Evolutionary conservation across 2,113 vertebrate species (phyloP).

Genomic region (Potamarius usumacintae): DNA sequence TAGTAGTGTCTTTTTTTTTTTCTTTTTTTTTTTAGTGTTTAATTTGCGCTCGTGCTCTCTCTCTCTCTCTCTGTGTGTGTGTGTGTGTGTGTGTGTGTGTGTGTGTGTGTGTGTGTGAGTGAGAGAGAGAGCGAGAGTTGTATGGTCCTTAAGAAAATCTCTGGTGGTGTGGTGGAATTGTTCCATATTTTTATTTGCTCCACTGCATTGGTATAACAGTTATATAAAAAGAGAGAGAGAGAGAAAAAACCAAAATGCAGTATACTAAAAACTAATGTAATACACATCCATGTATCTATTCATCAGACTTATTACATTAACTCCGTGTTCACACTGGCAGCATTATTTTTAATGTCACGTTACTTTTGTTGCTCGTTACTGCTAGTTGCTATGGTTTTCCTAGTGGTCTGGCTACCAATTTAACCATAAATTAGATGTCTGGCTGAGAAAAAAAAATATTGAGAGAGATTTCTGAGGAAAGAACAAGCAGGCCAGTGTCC

Average conservation of each 20-base stretch:
- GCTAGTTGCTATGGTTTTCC: background rate
- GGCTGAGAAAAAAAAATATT: background rate
- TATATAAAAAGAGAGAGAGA: too few relatives aligned
- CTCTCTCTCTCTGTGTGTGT: too few relatives aligned
- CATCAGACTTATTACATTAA: background rate
- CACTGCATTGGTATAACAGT: background rate
- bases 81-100: too few relatives aligned
- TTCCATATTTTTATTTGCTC: background rate
- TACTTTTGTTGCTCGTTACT: background rate
- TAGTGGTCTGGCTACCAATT: background rate
- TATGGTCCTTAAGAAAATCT: background rate
- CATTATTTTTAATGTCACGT: background rate
- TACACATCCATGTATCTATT: background rate
- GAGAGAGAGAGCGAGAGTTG: background rate
- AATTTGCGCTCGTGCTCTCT: background rate
- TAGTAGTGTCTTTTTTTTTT: too few relatives aligned
- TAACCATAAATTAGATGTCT: background rate
- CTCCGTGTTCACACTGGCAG: background rate
- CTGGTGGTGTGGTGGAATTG: background rate
- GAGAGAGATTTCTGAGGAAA: background rate
- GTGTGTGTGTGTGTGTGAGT: too few relatives aligned
- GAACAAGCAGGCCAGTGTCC: constrained; percentile 14
- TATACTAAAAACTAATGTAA: background rate
- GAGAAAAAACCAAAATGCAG: too few relatives aligned
- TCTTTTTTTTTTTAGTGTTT: background rate